Percentiles rank a stretch among this genome's conserved stretches.
phyloP scores from a whole-genome alignment of 2,113 vertebrate species.

The Prochilodus magdalenae region DNA sequence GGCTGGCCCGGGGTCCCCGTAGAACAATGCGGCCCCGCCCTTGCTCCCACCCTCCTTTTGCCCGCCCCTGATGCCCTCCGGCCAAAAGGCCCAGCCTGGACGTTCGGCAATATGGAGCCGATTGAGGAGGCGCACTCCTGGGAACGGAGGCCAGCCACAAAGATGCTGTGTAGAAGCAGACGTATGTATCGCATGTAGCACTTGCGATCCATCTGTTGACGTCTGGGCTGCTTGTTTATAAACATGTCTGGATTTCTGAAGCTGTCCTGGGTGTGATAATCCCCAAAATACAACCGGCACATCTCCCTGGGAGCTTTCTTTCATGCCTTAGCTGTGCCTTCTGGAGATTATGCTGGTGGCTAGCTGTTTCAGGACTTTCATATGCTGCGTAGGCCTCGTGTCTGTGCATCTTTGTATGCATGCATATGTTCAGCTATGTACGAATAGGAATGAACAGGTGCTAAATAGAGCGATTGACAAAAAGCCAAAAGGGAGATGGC shows the following conservation, averaged over 20 bases:
- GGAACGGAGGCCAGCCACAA: constrained; percentile 11
- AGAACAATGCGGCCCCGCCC: constrained; percentile 56
- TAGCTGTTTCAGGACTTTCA: not conserved
- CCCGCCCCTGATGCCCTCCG: constrained; percentile 27
- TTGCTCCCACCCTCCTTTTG: constrained; percentile 43
- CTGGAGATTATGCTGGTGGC: not conserved
- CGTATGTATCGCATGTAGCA: not conserved
- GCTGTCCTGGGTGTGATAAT: not conserved
- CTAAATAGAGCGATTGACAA: constrained; percentile 28
- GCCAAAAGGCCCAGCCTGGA: constrained; percentile 28
- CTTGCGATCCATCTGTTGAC: constrained; percentile 49
- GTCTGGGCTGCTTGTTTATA: constrained; percentile 42
- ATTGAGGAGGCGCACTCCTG: constrained; percentile 26
- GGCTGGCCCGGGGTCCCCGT: constrained; percentile 42
- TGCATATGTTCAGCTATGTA: constrained; percentile 8
- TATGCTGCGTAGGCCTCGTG: not conserved
- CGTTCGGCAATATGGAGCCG: constrained; percentile 14
- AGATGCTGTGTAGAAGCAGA: constrained; percentile 8
- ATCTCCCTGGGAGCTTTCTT: not conserved
- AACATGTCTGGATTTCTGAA: constrained; percentile 34
- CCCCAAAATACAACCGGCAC: not conserved
- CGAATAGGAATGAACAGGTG: constrained; percentile 13
- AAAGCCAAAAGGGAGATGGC: constrained; percentile 10
- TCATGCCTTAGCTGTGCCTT: not conserved
- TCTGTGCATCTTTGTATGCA: not conserved